Percentiles rank a stretch among this genome's conserved stretches.
phyloP scores from a whole-genome alignment of 1,140 invertebrate genomes.

The Pseudomyrmex dendroicus region DNA sequence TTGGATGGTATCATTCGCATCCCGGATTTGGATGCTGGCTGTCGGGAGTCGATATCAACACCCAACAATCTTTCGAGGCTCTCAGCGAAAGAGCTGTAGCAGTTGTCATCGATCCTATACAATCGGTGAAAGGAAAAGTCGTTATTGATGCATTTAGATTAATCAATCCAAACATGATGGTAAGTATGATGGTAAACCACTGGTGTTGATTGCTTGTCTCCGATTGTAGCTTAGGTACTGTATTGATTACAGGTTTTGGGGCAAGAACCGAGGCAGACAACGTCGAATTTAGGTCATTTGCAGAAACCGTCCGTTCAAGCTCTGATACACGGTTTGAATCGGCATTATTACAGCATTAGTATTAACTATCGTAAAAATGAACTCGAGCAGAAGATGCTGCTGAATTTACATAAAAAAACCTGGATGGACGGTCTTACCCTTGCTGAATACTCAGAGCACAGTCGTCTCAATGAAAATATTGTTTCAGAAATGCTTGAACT shows the following conservation, averaged over 20 bases:
- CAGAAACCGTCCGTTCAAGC: constrained; percentile 99
- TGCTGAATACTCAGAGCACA: constrained; percentile 97
- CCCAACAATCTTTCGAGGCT: constrained; percentile 99
- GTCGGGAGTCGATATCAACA: constrained; percentile 99
- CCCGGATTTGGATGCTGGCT: constrained; percentile 99
- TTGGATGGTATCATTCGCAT: constrained; percentile 99
- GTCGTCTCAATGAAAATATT: constrained; percentile 95
- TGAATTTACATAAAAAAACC: constrained; percentile 99
- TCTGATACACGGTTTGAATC: constrained; percentile 98
- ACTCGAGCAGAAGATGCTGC: constrained; percentile 99
- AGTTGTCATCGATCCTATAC: constrained; percentile 99
- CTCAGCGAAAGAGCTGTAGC: constrained; percentile 99
- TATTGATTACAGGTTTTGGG: constrained; percentile 89
- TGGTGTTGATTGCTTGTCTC: not conserved
- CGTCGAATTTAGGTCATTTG: constrained; percentile 99
- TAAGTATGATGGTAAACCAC: constrained; percentile 47
- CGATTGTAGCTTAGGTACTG: not conserved
- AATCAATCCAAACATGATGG: constrained; percentile 99
- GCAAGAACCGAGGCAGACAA: constrained; percentile 99
- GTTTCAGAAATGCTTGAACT: constrained; percentile 98
- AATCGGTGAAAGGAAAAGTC: constrained; percentile 99
- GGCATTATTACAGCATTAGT: constrained; percentile 99
- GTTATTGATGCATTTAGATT: constrained; percentile 98
- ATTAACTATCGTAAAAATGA: constrained; percentile 99
- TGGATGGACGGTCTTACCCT: constrained; percentile 99